Evolutionary conservation across 2,797 vertebrate species (phyloP).

Genomic region (Tarsius wallacei): DNA sequence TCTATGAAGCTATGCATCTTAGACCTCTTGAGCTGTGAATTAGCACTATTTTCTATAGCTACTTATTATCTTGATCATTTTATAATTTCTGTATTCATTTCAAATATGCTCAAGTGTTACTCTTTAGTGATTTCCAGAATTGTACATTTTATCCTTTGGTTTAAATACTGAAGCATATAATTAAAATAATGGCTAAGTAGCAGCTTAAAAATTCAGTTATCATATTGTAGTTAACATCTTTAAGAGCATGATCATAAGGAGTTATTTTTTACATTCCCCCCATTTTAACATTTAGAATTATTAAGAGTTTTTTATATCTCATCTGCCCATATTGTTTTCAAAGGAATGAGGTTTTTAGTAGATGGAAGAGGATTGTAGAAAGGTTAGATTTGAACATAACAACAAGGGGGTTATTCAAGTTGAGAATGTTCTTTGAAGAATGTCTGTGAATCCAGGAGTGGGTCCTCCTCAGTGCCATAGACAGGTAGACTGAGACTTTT

Average conservation of each 20-base stretch:
- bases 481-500: slow-evolving; percentile 72
- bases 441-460: slow-evolving; percentile 80
- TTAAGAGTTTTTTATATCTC: slow-evolving; percentile 73
- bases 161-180: slow-evolving; percentile 77
- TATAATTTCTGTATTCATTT: slow-evolving; percentile 80
- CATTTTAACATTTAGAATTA: slow-evolving; percentile 76
- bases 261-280: slow-evolving; percentile 76
- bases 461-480: slow-evolving; percentile 82
- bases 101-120: slow-evolving; percentile 44
- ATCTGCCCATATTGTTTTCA: slow-evolving; percentile 82
- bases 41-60: slow-evolving; percentile 85
- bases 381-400: slow-evolving; percentile 76
- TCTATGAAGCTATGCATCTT: slow-evolving; percentile 91
- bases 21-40: slow-evolving; percentile 92
- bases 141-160: slow-evolving; percentile 62
- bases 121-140: slow-evolving; percentile 74
- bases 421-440: slow-evolving; percentile 73
- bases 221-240: slow-evolving; percentile 70
- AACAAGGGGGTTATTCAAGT: slow-evolving; percentile 72
- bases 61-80: slow-evolving; percentile 66
- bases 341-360: slow-evolving; percentile 83
- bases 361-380: slow-evolving; percentile 81
- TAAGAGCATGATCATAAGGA: slow-evolving; percentile 81
- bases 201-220: slow-evolving; percentile 78
- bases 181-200: slow-evolving; percentile 72